Evolutionary conservation across 1,140 invertebrate species (phyloP), one percentile per base, ranked within the genome.

Genomic region (Temnothorax curvispinosus): DNA sequence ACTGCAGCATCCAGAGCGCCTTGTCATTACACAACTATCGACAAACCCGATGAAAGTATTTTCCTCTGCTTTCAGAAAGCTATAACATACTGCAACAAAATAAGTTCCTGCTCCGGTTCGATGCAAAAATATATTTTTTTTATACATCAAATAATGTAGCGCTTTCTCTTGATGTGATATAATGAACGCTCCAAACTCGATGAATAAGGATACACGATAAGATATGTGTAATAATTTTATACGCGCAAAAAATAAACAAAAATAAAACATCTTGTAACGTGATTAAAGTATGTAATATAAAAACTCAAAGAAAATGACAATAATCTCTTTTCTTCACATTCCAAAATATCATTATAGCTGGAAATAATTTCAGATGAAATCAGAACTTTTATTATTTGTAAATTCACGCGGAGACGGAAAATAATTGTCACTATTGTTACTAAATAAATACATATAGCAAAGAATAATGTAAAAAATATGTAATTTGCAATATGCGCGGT

Each of bases 1-100:
- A 75, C 80, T 72, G 78, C 65, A 69, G 75, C 75, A 85, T 85
- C 82, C 72, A 85, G 74, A 85, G 74, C 60, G 82, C 75, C 82
- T 78, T 85, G 82, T 85, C 47, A 78, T 85, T 85, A 65, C 54
- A 71, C 74, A 85, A 87, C 76, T 64, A 32, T 72, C 81, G 69
- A 67, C 62, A 65, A 71, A 77, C 52, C 2, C 52, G 47, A 76
- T 67, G 84, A 86, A 88, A 78, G 60, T 38, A 69, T 80, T 87
- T 72, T 38, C 32, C 72, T 69, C 52, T 13, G 69, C 80, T 84
- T 74, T 84, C 80, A 60, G 41, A 84, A 84, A 74, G 54, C 52
- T 74, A 38, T 72, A 82, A 75, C 69, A 32, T 47, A 71, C 52
- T 13, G 27, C 52, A n/a, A 38, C 54, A 21, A 71, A 60, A 50